These are phyloP conservation scores for Xiphophorus birchmanni DNA, from an alignment of 2,797 vertebrate genomes.

Conservation along the genomic window DNA sequence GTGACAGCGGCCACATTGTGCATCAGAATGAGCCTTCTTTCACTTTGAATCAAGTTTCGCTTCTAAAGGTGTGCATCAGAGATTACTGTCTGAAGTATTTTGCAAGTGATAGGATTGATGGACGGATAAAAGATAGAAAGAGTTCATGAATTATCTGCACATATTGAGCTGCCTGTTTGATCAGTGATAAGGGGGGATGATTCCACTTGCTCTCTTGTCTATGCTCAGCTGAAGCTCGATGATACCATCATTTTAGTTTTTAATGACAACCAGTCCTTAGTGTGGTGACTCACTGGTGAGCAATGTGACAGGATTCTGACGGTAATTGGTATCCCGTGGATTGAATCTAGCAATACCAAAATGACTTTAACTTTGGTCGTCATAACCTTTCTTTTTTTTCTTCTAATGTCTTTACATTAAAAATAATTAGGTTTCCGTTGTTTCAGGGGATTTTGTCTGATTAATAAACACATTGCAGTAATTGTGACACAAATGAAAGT, in stretches of 20 bases:
- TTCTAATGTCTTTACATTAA: background rate
- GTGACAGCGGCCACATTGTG: constrained; percentile 9
- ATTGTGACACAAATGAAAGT: background rate
- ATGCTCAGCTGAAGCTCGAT: constrained; percentile 47
- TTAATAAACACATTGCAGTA: background rate
- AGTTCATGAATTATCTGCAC: constrained; percentile 78
- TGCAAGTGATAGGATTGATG: constrained; percentile 73
- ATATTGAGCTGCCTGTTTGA: constrained; percentile 77
- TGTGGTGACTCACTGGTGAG: constrained; percentile 47
- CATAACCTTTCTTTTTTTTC: background rate
- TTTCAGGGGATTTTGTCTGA: background rate
- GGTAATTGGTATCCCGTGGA: constrained; percentile 57
- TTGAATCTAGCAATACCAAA: constrained; percentile 56
- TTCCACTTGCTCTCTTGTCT: constrained; percentile 71
- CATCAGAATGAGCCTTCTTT: constrained; percentile 5
- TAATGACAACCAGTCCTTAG: constrained; percentile 71
- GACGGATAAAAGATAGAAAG: constrained; percentile 74
- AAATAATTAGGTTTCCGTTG: background rate
- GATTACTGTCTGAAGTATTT: constrained; percentile 75
- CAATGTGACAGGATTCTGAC: constrained; percentile 61
- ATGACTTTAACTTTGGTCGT: constrained; percentile 40
- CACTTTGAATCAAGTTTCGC: constrained; percentile 46
- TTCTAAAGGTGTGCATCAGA: constrained; percentile 64
- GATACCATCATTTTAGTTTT: constrained; percentile 73
- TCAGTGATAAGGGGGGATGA: constrained; percentile 74